Base-by-base conservation (phyloP, 2,888 invertebrate genomes). In the Lithosia quadra region DNA sequence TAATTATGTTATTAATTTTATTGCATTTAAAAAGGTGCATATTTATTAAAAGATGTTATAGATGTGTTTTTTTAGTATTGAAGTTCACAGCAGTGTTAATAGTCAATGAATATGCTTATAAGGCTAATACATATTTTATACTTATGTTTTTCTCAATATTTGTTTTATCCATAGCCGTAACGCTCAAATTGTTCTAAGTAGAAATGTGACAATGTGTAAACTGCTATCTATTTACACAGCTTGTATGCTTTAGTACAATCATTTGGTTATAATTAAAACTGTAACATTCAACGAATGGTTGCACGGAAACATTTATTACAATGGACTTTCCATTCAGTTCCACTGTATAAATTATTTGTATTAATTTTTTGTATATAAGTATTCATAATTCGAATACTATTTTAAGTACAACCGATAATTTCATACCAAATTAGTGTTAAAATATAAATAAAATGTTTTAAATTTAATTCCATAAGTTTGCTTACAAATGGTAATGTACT, bases 401-500 rank as follows among this genome's bases (percentile, higher is more conserved):
- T 55, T 22, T 63, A 55, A 63, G 36, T 34, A 55, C 34, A 63
- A 58, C 58, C 28, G 34, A 63, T 34, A 55, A 28, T 33, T 33
- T 34, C 55, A 22, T 22, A 10, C 22, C 34, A 55, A 34, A 59
- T 36, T 13, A 60, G 33, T 60, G 60, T 56, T 56, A 36, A 21
- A 39, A 56, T 64, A 13, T 61, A 56, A 36, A 61, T 8, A 21
- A 49, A 28, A 36, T 55, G 57, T 60, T 18, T 33, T n/a, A 55
- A 56, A 39, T 59, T 55, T 71, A 21, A 18, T 63, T 62, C 28
- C 36, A 22, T 69, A 69, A 68, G 63, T 71, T 80, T 71, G 78
- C 67, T 65, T 79, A 70, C 69, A 74, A 63, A 67, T 80, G 73
- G 68, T 74, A 68, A 71, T 78, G 79, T 79, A 74, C 81, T 76